Conservation (phyloP, 2,113 vertebrate genomes). For the Psittacula cyanocephala region DNA sequence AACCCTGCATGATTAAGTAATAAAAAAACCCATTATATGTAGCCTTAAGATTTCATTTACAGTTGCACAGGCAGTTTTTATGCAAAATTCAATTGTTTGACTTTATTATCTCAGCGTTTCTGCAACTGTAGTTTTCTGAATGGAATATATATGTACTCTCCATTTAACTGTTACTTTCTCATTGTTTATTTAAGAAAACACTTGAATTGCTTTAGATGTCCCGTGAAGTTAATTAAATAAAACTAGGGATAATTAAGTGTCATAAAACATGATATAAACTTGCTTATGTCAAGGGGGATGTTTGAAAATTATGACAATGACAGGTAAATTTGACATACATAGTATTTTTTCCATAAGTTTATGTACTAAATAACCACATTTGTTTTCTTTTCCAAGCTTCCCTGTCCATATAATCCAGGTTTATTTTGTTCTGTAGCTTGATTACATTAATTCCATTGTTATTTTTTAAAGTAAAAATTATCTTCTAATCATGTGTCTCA, state of each 20-base stretch:
- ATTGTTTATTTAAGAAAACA: constrained; percentile 68
- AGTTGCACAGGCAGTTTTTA: neutral
- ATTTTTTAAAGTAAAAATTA: constrained; percentile 13
- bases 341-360: constrained; percentile 62
- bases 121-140: neutral
- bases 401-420: neutral
- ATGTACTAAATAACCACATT: constrained; percentile 20
- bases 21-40: neutral
- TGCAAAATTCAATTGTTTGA: neutral
- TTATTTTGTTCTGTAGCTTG: constrained; percentile 29
- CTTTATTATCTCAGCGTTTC: neutral
- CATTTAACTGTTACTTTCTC: constrained; percentile 8
- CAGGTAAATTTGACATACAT: constrained; percentile 71
- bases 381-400: constrained; percentile 50
- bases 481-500: constrained; percentile 11
- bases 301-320: constrained; percentile 68
- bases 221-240: constrained; percentile 76
- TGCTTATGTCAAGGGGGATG: constrained; percentile 72
- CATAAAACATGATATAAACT: constrained; percentile 72
- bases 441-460: constrained; percentile 2
- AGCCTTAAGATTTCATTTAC: neutral
- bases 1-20: neutral
- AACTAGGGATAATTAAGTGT: constrained; percentile 79
- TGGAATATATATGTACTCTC: neutral
- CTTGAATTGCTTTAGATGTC: constrained; percentile 72